Percentiles rank a stretch among this genome's conserved stretches.
Evolutionary conservation across 2,113 vertebrate genomes (phyloP).

Genomic region (Etheostoma spectabile): DNA sequence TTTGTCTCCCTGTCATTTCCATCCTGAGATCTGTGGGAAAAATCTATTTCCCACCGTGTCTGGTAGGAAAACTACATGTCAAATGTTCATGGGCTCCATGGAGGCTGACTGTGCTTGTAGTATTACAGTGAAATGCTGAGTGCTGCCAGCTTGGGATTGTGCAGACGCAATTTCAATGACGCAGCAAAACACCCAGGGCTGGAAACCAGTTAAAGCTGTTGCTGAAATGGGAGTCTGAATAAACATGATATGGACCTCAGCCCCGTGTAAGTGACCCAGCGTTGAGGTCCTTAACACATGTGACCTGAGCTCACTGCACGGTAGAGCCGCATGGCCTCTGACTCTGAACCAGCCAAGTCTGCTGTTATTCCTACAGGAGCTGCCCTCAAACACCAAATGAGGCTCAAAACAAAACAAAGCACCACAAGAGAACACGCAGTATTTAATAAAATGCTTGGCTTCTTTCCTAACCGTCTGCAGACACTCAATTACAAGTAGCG

Average conservation of each 20-base stretch:
- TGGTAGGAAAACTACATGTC: constrained; percentile 69
- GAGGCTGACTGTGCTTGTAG: constrained; percentile 30
- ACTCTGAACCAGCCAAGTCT: constrained; percentile 14
- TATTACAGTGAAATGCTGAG: constrained; percentile 29
- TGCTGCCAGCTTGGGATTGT: constrained; percentile 31
- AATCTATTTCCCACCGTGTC: constrained; percentile 70
- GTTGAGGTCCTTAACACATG: constrained; percentile 27
- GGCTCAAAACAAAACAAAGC: constrained; percentile 32
- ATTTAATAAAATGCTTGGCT: constrained; percentile 52
- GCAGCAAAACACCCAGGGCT: constrained; percentile 6
- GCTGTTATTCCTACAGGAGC: constrained; percentile 41
- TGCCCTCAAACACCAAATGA: constrained; percentile 21
- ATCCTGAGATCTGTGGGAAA: constrained; percentile 54
- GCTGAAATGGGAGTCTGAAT: constrained; percentile 29
- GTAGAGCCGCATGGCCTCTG: constrained; percentile 12
- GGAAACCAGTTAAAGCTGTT: not conserved
- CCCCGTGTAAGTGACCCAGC: not conserved
- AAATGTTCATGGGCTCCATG: constrained; percentile 35
- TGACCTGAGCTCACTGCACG: constrained; percentile 16
- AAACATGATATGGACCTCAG: constrained; percentile 21
- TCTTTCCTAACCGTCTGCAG: constrained; percentile 42
- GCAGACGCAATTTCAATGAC: constrained; percentile 46
- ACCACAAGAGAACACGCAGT: constrained; percentile 10
- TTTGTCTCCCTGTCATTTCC: constrained; percentile 70
- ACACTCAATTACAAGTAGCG: constrained; percentile 32